These are phyloP conservation scores for Rhyacichthys aspro DNA, from an alignment of 2,797 vertebrate species.

Conservation along the genomic window DNA sequence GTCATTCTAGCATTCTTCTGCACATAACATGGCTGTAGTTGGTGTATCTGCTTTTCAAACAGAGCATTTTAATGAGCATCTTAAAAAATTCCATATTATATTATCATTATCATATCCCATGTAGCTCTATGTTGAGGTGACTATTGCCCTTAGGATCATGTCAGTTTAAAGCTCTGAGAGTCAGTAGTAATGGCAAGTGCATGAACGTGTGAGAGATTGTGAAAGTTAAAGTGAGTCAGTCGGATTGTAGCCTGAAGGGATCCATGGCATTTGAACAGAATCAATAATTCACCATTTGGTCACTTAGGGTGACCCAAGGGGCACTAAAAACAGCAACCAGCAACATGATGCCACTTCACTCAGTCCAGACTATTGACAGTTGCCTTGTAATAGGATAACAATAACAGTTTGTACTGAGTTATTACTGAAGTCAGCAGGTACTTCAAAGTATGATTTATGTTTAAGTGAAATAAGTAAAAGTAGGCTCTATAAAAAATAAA, in stretches of 20 bases:
- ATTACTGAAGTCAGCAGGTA: slow-evolving; percentile 22
- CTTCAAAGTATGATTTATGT: slow-evolving; percentile 11
- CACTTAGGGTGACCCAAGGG: slow-evolving; percentile 61
- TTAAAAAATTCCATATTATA: no score
- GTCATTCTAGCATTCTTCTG: no score
- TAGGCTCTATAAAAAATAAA: no score
- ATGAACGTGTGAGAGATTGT: slow-evolving; percentile 35
- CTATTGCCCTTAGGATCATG: slow-evolving; percentile 7
- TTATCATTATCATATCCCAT: no score
- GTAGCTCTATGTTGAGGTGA: slow-evolving; percentile 1
- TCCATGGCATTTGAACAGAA: slow-evolving; percentile 61
- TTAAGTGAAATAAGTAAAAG: not conserved
- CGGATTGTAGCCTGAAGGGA: slow-evolving; percentile 54
- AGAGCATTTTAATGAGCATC: no score
- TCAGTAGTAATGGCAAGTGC: slow-evolving; percentile 8
- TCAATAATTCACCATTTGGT: slow-evolving; percentile 73
- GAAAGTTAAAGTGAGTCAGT: slow-evolving; percentile 58
- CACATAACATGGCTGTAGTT: not conserved
- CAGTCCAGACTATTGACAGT: slow-evolving; percentile 39
- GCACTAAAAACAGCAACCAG: slow-evolving; percentile 62
- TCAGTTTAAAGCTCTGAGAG: slow-evolving; percentile 17
- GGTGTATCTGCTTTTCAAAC: not conserved
- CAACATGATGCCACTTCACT: slow-evolving; percentile 55
- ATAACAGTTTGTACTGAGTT: slow-evolving; percentile 22
- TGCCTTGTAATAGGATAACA: slow-evolving; percentile 47